These are phyloP conservation scores for Drosophila micromelanica DNA, from an alignment of 1,140 invertebrate species.

Conservation along the genomic window DNA sequence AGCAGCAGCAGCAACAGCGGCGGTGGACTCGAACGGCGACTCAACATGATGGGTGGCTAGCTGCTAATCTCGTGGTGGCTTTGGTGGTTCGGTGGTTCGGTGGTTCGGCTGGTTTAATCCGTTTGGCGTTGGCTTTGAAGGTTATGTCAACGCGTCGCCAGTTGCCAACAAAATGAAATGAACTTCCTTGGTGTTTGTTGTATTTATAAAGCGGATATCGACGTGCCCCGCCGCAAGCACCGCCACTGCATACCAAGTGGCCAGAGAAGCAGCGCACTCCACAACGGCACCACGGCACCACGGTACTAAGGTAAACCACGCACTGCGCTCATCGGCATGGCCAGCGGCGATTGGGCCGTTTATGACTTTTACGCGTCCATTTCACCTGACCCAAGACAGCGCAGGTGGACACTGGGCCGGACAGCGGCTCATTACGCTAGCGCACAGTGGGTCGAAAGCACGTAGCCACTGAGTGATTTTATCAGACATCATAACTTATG, in stretches of 20 bases:
- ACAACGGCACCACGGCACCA: neutral
- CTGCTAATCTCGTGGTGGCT: neutral
- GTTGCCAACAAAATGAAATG: conserved; percentile 79
- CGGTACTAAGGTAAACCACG: neutral
- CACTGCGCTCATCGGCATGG: conserved; percentile 36
- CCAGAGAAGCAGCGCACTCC: neutral
- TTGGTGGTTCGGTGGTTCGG: neutral
- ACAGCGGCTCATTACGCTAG: conserved; percentile 34
- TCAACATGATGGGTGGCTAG: conserved; percentile 5
- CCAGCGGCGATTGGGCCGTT: conserved; percentile 54
- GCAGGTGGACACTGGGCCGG: neutral
- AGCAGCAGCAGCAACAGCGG: conserved; percentile 26
- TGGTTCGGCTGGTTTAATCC: neutral
- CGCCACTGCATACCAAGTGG: conserved; percentile 60
- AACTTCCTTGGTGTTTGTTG: conserved; percentile 81
- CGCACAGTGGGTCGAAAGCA: conserved; percentile 27
- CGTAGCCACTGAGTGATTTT: no score
- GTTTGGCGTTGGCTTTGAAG: conserved; percentile 35
- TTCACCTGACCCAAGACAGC: conserved; percentile 57
- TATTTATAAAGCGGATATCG: conserved; percentile 83
- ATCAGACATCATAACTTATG: neutral
- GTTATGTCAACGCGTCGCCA: conserved; percentile 71
- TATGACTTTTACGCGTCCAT: conserved; percentile 74
- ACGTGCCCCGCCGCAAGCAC: conserved; percentile 19
- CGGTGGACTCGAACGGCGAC: neutral